Base-by-base conservation (phyloP, 2,797 vertebrate species). In the Coregonus suidteri region DNA sequence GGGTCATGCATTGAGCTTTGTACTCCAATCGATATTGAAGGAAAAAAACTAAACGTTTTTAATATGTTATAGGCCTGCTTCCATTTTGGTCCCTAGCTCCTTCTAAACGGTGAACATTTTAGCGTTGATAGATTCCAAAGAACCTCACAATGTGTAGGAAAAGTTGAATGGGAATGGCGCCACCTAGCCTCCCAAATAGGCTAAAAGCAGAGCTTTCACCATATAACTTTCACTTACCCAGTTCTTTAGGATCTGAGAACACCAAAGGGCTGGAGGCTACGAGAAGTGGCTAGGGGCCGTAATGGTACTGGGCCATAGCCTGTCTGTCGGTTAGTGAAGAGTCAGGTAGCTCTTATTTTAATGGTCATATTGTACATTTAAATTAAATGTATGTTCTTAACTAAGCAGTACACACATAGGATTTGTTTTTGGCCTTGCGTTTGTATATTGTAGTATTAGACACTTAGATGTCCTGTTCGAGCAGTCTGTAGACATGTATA, bases 291-390 rank as follows among this genome's bases (percentile, higher is more conserved):
- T 54, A 20, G 20, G 73, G 78, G 25, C 3, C 3, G 78, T 75
- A 74, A 4, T 1, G 67, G 53, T 86, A 73, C 70, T 73, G 80
- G 75, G 83, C 52, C 13, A 7, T 77, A n/a, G 69, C 73, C 77
- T 87, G 82, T 79, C 81, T 37, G 78, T 67, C 15, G 1, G 15
- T 6, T 18, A 74, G 70, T 77, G 20, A 56, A 9, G 70, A 62
- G 35, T 16, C 52, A 53, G 4, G 9, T 0, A 15, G 15, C 70
- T 15, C 7, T 30, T 25, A 18, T 9, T 64, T 64, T 3, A 71
- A 52, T 71, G 31, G 13, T 69, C 20, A 41, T 34, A 9, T 73
- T n/a, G 66, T 51, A 68, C 66, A 51, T 73, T 74, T 30, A 16
- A 47, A 37, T 54, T 4, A 15, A 59, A 71, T 81, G 25, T 79